phyloP scores from a whole-genome alignment of 2,113 vertebrate genomes.

The Stercorarius parasiticus region DNA sequence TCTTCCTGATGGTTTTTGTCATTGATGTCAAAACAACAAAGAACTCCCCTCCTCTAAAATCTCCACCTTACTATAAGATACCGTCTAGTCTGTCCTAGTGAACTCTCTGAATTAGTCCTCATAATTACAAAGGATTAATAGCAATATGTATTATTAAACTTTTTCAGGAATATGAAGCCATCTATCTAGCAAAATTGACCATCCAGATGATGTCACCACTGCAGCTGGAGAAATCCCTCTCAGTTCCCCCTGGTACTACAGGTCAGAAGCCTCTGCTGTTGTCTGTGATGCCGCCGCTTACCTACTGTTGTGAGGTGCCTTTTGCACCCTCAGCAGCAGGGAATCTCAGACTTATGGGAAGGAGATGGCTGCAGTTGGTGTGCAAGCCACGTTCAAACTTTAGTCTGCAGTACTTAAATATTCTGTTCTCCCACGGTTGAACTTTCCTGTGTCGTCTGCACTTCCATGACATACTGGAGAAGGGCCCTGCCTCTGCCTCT shows the following conservation, averaged over 20 bases:
- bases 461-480: not conserved
- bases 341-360: not conserved
- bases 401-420: accelerated
- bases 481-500: not conserved
- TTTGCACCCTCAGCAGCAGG: not conserved
- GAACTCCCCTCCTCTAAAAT: not conserved
- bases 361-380: not conserved
- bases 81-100: not conserved
- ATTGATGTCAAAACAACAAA: not conserved
- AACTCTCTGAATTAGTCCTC: not conserved
- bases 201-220: conserved; percentile 99
- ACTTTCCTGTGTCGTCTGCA: not conserved
- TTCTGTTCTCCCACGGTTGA: not conserved
- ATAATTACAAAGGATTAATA: not conserved
- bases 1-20: not conserved
- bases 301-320: not conserved
- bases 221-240: conserved; percentile 90
- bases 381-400: not conserved
- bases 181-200: conserved; percentile 97
- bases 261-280: conserved; percentile 72
- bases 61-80: not conserved
- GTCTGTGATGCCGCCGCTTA: not conserved
- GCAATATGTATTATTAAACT: not conserved
- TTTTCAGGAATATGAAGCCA: conserved; percentile 96
- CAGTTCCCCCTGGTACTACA: conserved; percentile 87